A percentile compares a stretch with the other conserved stretches of the same genome.
Evolutionary conservation across 2,888 invertebrate genomes (phyloP).

Genomic region (Aphodius sticticus): DNA sequence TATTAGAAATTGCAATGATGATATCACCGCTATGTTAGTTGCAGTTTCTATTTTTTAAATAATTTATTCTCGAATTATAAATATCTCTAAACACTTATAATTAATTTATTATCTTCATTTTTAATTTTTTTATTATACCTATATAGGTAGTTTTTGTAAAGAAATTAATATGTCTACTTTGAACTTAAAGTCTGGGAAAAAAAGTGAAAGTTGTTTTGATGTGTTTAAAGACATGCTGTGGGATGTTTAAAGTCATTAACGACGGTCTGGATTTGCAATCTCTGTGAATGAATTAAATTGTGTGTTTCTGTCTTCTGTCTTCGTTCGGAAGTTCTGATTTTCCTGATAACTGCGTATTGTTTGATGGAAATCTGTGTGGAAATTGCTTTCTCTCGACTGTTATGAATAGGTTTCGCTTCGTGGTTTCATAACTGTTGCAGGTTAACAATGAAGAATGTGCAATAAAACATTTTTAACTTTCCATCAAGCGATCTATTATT

Average conservation of each 20-base stretch:
- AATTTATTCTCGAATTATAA: too few species aligned
- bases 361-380: not conserved
- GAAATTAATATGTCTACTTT: too few species aligned
- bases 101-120: too few species aligned
- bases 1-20: not conserved
- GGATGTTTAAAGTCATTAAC: not conserved
- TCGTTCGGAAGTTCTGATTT: not conserved
- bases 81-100: too few species aligned
- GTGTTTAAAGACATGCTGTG: not conserved
- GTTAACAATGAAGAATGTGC: not conserved
- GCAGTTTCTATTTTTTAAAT: not conserved
- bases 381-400: not conserved
- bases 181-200: not conserved
- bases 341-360: not conserved
- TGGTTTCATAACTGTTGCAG: not conserved
- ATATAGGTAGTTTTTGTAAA: too few species aligned
- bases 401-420: not conserved
- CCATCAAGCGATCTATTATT: not conserved
- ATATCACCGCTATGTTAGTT: not conserved
- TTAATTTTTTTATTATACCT: too few species aligned
- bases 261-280: not conserved
- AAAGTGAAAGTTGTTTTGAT: not conserved
- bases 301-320: not conserved
- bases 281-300: too few species aligned
- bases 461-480: not conserved